Evolutionary conservation across 1,140 invertebrate genomes (phyloP), one percentile per base, ranked within the genome.

Genomic region (Trichonephila inaurata): DNA sequence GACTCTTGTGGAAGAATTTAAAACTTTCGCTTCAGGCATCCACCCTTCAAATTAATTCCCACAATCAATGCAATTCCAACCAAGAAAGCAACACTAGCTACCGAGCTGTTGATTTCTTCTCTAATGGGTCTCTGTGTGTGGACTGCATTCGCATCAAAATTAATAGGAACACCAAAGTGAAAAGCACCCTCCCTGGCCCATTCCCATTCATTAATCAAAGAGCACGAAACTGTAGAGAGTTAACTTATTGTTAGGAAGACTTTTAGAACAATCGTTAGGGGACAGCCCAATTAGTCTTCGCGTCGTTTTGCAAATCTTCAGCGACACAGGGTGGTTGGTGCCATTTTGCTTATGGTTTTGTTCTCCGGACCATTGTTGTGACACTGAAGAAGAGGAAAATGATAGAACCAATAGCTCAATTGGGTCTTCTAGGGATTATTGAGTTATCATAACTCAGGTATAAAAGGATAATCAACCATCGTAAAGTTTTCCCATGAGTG

Each of bases 261-360:
- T 91, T 82, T 72, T 19, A 91, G 69, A 91, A 91, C 89, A 82
- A 91, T 91, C 51, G 77, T 62, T 40, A 72, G 58, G 89, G 44
- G 89, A 62, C 89, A 61, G 72, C 58, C 89, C 89, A 91, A 91
- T 91, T 91, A 91, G 89, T 91, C 89, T 91, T 64, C 24, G 72
- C 69, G 89, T 81, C 58, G 88, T 77, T 89, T 89, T 69, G 64
- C 44, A 72, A 44, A 91, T 91, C 72, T 91, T 82, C 89, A 91
- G 58, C 72, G 89, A 81, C 89, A 91, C 19, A 62, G 62, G 72
- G 87, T 21, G 87, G 87, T 69, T 89, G 87, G 87, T 89, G 87
- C 87, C 87, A 62, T 89, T 89, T 89, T 44, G 64, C 61, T 72
- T 89, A 62, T 24, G 64, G 64, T 69, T 89, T 89, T 66, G 61